These are phyloP conservation scores for Misgurnus anguillicaudatus DNA, from an alignment of 2,113 vertebrate species.

Conservation along the genomic window DNA sequence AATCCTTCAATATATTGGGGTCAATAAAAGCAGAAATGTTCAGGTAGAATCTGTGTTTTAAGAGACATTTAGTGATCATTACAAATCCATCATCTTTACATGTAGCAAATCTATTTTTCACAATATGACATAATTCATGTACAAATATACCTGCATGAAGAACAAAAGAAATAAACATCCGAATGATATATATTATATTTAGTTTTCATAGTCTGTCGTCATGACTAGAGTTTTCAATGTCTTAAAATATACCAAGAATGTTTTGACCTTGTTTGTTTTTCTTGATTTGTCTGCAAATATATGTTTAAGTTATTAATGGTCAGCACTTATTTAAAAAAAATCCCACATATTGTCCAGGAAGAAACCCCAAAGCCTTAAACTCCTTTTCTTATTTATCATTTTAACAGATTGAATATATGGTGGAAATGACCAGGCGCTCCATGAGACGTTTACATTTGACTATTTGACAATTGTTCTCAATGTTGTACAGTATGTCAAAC, in stretches of 20 bases:
- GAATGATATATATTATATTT: background rate
- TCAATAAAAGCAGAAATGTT: slow-evolving; percentile 29
- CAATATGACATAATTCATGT: slow-evolving; percentile 26
- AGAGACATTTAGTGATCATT: background rate
- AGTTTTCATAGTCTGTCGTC: background rate
- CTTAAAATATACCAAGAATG: background rate
- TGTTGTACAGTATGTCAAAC: background rate
- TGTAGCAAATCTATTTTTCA: slow-evolving; percentile 53
- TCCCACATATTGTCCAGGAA: background rate
- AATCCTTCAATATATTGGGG: background rate
- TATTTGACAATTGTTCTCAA: background rate
- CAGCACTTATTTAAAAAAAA: background rate
- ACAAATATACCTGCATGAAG: slow-evolving; percentile 19
- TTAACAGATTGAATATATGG: background rate
- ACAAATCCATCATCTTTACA: slow-evolving; percentile 30
- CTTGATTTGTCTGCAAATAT: background rate
- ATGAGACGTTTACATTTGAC: background rate
- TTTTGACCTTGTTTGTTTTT: background rate
- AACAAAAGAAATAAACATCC: background rate
- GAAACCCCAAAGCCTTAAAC: slow-evolving; percentile 1
- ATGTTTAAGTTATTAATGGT: background rate
- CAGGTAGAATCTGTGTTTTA: slow-evolving; percentile 31
- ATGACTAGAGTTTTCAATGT: background rate
- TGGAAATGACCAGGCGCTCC: background rate
- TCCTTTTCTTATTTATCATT: background rate